Conservation (phyloP, 2,888 invertebrate species). For the Eupeodes luniger region DNA sequence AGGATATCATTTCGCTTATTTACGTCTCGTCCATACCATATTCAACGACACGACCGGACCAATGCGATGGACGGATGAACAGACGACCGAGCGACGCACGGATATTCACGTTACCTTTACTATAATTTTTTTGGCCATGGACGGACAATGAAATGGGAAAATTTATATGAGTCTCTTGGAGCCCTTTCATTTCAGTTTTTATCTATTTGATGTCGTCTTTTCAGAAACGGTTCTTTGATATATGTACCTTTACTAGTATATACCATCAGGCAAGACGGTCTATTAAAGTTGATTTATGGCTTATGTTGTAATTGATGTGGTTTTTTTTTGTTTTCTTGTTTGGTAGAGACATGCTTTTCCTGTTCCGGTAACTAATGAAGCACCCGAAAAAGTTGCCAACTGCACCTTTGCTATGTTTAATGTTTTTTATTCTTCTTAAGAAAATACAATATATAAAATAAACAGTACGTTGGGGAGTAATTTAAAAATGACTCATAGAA, state of each 20-base stretch:
- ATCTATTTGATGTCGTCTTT: slow-evolving; percentile 63
- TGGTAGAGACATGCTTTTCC: slow-evolving; percentile 11
- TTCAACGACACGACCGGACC: not conserved
- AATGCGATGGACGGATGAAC: too few species aligned
- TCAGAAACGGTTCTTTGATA: slow-evolving; percentile 55
- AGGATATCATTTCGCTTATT: slow-evolving; percentile 27
- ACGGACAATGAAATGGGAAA: slow-evolving; percentile 7
- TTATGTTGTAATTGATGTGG: slow-evolving; percentile 67
- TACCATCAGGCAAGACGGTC: slow-evolving; percentile 25
- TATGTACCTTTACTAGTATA: not conserved
- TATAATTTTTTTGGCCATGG: slow-evolving; percentile 1
- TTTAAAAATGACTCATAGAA: slow-evolving; percentile 36
- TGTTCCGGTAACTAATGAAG: slow-evolving; percentile 24
- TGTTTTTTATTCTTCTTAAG: not conserved
- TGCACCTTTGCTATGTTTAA: slow-evolving; percentile 38
- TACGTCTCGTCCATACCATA: slow-evolving; percentile 11
- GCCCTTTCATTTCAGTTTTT: slow-evolving; percentile 53
- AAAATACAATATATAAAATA: slow-evolving; percentile 38
- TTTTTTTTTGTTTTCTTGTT: slow-evolving; percentile 12
- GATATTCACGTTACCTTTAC: slow-evolving; percentile 49
- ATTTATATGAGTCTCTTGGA: slow-evolving; percentile 58
- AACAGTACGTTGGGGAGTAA: slow-evolving; percentile 58
- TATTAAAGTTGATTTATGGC: slow-evolving; percentile 72
- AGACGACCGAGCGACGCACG: too few species aligned
- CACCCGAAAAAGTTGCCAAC: slow-evolving; percentile 44